A percentile compares a stretch with the other conserved stretches of the same genome.
phyloP scores from a whole-genome alignment of 2,888 invertebrate genomes.

The Crematogaster levior region DNA sequence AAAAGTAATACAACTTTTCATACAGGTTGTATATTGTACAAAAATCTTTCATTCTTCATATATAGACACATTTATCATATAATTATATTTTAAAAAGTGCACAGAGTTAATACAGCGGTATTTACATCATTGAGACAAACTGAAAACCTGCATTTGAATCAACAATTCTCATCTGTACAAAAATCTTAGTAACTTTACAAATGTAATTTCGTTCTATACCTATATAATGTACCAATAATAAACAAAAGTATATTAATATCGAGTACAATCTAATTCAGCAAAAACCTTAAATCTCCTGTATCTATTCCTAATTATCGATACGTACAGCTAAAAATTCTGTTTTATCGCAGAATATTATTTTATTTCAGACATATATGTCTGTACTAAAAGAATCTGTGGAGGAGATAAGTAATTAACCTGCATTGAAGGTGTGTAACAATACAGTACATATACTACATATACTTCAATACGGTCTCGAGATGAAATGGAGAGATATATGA shows the following conservation, averaged over 20 bases:
- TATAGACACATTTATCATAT: constrained; percentile 44
- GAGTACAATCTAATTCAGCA: constrained; percentile 65
- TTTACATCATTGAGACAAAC: constrained; percentile 64
- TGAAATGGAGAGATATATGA: too few relatives aligned
- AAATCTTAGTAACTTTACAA: constrained; percentile 69
- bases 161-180: constrained; percentile 66
- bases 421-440: background rate
- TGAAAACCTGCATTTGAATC: constrained; percentile 52
- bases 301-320: constrained; percentile 59
- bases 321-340: constrained; percentile 39
- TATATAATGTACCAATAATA: constrained; percentile 54
- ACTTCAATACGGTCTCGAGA: background rate
- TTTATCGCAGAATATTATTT: constrained; percentile 49
- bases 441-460: background rate
- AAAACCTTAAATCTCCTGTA: constrained; percentile 59
- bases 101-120: constrained; percentile 62
- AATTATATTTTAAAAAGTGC: constrained; percentile 71
- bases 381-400: constrained; percentile 27
- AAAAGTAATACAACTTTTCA: constrained; percentile 61
- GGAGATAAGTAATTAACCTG: background rate
- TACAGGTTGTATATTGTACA: constrained; percentile 62
- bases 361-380: constrained; percentile 38
- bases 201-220: constrained; percentile 63
- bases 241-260: constrained; percentile 64
- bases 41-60: constrained; percentile 62